Percentiles rank a stretch among this genome's conserved stretches.
Evolutionary conservation across 1,140 invertebrate genomes (phyloP).

Genomic region (Calycopis cecrops): DNA sequence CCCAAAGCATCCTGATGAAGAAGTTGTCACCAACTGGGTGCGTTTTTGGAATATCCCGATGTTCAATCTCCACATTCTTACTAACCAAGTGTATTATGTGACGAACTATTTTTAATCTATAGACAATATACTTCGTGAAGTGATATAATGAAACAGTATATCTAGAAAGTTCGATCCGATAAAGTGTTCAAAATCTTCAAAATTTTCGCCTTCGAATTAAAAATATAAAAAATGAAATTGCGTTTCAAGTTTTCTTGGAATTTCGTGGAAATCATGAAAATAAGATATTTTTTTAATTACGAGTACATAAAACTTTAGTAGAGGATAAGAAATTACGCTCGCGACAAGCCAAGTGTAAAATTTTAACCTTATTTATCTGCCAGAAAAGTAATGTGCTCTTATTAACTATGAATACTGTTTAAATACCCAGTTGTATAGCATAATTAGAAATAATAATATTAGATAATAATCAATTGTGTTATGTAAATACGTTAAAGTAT

Average conservation of each 20-base stretch:
- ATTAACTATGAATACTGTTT: too few relatives aligned
- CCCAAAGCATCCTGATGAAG: conserved; percentile 65
- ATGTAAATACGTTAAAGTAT: background rate
- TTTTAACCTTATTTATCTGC: too few relatives aligned
- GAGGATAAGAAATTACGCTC: too few relatives aligned
- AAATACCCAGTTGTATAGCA: too few relatives aligned
- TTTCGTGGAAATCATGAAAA: too few relatives aligned
- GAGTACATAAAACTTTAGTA: too few relatives aligned
- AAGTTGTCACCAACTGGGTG: conserved; percentile 68
- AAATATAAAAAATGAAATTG: background rate
- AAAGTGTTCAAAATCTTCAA: background rate
- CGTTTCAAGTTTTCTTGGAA: background rate
- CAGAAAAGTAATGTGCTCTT: too few relatives aligned
- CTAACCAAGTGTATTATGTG: conserved; percentile 4
- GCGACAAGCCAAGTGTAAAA: too few relatives aligned
- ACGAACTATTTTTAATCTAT: background rate
- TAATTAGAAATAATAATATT: background rate
- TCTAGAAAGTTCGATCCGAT: conserved; percentile 4
- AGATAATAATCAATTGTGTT: background rate
- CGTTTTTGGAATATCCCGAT: conserved; percentile 29
- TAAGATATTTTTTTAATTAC: too few relatives aligned
- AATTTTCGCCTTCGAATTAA: background rate
- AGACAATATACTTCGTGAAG: conserved; percentile 10
- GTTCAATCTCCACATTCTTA: conserved; percentile 3
- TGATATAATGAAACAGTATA: background rate